A percentile compares a stretch with the other conserved stretches of the same genome.
These are phyloP conservation scores for Lacanobia oleracea DNA, from an alignment of 2,888 invertebrate species.

Conservation along the genomic window DNA sequence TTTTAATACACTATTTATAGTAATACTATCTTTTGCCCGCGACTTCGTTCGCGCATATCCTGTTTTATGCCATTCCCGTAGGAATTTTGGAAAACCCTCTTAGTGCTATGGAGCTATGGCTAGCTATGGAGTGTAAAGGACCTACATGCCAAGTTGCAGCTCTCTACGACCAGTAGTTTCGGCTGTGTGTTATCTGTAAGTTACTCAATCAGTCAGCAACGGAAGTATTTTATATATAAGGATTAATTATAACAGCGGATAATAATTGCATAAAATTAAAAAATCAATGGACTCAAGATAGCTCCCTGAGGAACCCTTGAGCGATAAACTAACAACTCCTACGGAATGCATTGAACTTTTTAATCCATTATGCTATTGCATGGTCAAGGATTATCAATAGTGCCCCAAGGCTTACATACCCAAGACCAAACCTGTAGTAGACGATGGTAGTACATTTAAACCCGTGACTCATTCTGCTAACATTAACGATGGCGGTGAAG, in stretches of 20 bases:
- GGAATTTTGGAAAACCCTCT: no score
- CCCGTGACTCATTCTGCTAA: conserved; percentile 61
- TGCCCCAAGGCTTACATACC: conserved; percentile 31
- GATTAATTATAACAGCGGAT: neutral
- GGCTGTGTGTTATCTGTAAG: no score
- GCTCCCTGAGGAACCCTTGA: conserved; percentile 47
- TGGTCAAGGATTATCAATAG: conserved; percentile 47
- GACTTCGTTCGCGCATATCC: no score
- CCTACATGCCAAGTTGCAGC: no score
- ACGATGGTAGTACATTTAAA: conserved; percentile 52
- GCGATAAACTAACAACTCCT: conserved; percentile 6
- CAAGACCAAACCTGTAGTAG: conserved; percentile 18
- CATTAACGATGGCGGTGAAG: conserved; percentile 67
- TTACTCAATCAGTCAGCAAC: no score
- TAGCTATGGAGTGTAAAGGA: no score
- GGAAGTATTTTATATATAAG: neutral
- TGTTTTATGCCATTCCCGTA: no score
- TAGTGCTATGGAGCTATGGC: no score
- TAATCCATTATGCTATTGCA: conserved; percentile 55
- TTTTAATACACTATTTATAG: neutral
- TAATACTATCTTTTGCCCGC: no score
- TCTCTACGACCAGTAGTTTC: no score
- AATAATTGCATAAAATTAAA: neutral
- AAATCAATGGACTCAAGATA: conserved; percentile 26
- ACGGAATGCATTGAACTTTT: conserved; percentile 39